Evolutionary conservation across 2,113 vertebrate species (phyloP), one percentile per base, ranked within the genome.

Genomic region (Cygnus atratus): DNA sequence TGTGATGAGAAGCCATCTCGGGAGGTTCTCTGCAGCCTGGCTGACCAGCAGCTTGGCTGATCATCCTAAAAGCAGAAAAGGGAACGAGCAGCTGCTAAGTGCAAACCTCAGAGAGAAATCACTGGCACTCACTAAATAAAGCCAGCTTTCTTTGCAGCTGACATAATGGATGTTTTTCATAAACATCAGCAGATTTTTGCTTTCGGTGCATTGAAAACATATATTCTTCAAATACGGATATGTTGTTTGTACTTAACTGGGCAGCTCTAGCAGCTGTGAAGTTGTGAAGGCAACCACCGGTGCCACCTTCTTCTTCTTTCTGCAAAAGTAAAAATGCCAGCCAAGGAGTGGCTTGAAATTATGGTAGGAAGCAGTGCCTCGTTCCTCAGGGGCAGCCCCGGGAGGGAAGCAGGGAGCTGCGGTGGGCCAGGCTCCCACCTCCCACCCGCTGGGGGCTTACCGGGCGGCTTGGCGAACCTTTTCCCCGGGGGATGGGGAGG

Each of bases 51-150:
- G 8, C 28, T n/a, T 58, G 50, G 10, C 15, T 35, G 43, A 31
- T 6, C 29, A 48, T 11, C 13, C 6, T 14, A 7, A 14, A 6
- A 41, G 35, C 26, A 58, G 33, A 6, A 1, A 39, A 11, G 63
- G 43, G 9, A 26, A 55, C 0, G 3, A 58, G 25, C 33, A 65
- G 11, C 28, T 25, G 41, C 1, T 10, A 28, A 19, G 18, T 6
- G 4, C 48, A 41, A 92, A 77, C 11, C 29, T 83, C 50, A 3
- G 15, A 61, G 10, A 21, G 50, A 58, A 89, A 77, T 17, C 22
- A 37, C 15, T 1, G 2, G 43, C 54, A 39, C 31, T 14, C 4
- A 1, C 12, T 43, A n/a, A 43, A 44, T 31, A 26, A 66, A 79
- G 25, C 20, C 7, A 13, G 3, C 10, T 91, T 84, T 46, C 48